A percentile compares a stretch with the other conserved stretches of the same genome.
Evolutionary conservation across 2,797 vertebrate species (phyloP).

Genomic region (Rhincodon typus): DNA sequence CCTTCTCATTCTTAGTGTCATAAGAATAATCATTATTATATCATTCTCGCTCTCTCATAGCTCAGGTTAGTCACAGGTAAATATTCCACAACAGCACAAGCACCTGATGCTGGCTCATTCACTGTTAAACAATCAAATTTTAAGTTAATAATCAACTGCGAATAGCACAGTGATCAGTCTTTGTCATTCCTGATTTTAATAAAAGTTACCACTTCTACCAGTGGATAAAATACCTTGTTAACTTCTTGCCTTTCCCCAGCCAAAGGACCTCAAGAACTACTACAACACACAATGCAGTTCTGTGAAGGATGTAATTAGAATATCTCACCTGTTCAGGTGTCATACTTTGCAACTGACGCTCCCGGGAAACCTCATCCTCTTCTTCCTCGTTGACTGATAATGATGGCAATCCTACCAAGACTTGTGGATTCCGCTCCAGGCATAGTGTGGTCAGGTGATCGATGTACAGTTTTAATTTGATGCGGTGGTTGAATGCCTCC

Average conservation of each 20-base stretch:
- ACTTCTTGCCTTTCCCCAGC: not conserved
- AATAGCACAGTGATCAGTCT: not conserved
- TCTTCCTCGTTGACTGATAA: constrained; percentile 67
- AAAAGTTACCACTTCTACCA: not conserved
- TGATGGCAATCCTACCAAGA: constrained; percentile 68
- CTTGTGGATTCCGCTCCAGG: constrained; percentile 74
- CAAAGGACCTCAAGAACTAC: not conserved
- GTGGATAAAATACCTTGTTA: not conserved
- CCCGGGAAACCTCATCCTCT: constrained; percentile 47
- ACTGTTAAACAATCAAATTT: not conserved
- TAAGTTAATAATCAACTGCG: not conserved
- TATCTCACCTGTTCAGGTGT: constrained; percentile 66
- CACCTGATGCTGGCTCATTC: not conserved
- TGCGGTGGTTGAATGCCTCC: constrained; percentile 86
- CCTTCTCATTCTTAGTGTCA: not conserved
- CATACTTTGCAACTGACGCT: constrained; percentile 62
- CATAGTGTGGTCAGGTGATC: constrained; percentile 85
- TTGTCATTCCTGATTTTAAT: not conserved
- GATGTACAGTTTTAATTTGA: constrained; percentile 81
- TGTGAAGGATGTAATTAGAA: constrained; percentile 39
- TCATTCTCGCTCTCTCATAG: not conserved
- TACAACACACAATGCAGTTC: no score
- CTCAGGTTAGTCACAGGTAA: not conserved
- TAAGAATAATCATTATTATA: not conserved
- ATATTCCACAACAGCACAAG: not conserved